phyloP scores from a whole-genome alignment of 1,140 invertebrate species.

The Caenorhabditis remanei region DNA sequence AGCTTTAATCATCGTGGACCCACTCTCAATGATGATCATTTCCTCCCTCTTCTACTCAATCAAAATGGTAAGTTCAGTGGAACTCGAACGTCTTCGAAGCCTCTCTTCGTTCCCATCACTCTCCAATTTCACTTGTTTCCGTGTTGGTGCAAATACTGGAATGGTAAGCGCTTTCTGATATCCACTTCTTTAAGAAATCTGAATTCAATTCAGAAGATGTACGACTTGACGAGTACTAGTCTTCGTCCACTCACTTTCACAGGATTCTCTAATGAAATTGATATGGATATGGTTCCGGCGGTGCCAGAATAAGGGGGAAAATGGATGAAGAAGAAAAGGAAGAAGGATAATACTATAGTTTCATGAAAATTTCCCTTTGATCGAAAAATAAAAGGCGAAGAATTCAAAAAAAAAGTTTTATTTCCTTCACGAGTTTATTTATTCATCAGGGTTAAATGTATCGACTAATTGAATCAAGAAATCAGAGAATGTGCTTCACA shows the following conservation, averaged over 20 bases:
- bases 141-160: not conserved
- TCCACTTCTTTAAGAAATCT: too few species aligned
- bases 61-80: not conserved
- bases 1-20: slow-evolving; percentile 19
- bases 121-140: slow-evolving; percentile 19
- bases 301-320: too few species aligned
- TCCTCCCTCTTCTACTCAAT: slow-evolving; percentile 2
- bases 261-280: slow-evolving; percentile 29
- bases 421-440: too few species aligned
- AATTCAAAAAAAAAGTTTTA: too few species aligned
- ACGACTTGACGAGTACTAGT: slow-evolving; percentile 12
- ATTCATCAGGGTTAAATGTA: too few species aligned
- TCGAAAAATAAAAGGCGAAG: too few species aligned
- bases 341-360: too few species aligned
- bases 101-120: slow-evolving; percentile 8
- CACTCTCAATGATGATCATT: slow-evolving; percentile 29
- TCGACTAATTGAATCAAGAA: not conserved
- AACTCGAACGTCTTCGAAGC: slow-evolving; percentile 31
- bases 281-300: not conserved
- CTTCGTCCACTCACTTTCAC: slow-evolving; percentile 46
- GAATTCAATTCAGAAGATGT: slow-evolving; percentile 4
- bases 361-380: too few species aligned
- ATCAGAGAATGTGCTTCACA: not conserved
- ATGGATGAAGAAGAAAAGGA: too few species aligned
- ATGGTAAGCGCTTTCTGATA: not conserved